phyloP scores from a whole-genome alignment of 2,113 vertebrate genomes.

The Lontra canadensis region DNA sequence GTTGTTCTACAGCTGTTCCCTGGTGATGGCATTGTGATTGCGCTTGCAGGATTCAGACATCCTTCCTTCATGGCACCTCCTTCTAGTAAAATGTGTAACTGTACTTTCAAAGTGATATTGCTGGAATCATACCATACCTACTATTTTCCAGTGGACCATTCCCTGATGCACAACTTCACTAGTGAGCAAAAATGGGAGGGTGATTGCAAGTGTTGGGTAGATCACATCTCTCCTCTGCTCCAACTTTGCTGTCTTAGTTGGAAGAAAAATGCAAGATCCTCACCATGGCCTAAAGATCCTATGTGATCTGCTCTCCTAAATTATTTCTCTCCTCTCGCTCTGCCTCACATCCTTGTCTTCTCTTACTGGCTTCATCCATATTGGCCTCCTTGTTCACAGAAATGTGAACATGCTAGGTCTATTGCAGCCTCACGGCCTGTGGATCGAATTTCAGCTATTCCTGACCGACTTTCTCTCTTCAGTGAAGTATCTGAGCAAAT shows the following conservation, averaged over 20 bases:
- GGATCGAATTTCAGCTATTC: background rate
- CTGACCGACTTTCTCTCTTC: background rate
- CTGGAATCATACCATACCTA: background rate
- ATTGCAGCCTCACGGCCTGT: background rate
- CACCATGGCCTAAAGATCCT: background rate
- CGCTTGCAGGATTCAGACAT: background rate
- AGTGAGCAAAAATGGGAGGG: background rate
- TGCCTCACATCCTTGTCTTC: background rate
- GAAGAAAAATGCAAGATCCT: background rate
- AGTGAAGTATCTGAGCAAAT: background rate
- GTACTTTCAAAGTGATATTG: background rate
- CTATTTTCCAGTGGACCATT: background rate
- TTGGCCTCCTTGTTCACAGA: background rate
- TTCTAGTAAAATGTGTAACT: background rate
- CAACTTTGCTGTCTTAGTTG: background rate
- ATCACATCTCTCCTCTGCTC: background rate
- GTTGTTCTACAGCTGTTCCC: background rate
- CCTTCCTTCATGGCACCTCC: background rate
- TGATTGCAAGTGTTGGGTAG: background rate
- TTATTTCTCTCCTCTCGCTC: background rate
- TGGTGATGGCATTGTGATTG: too few species aligned
- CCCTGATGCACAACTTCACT: background rate
- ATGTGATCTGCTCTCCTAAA: background rate
- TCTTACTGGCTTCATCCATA: background rate
- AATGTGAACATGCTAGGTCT: background rate